These are phyloP conservation scores for Cephalopterus ornatus DNA, from an alignment of 2,113 vertebrate species.

Conservation along the genomic window DNA sequence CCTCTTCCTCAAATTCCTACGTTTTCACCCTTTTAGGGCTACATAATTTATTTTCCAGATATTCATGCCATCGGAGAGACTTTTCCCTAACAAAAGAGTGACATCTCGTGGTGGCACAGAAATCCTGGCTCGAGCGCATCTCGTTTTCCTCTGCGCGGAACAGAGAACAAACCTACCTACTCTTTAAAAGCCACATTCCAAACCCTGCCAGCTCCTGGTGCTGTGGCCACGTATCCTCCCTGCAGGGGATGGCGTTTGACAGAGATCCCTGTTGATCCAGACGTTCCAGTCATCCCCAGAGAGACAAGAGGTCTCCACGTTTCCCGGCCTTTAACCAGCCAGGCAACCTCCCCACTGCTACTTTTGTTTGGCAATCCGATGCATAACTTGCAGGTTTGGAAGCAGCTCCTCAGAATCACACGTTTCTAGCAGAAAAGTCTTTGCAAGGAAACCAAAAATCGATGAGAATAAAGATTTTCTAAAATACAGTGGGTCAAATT, in stretches of 20 bases:
- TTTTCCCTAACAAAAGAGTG: constrained; percentile 59
- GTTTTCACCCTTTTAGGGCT: neutral
- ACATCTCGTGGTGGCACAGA: constrained; percentile 73
- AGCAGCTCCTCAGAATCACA: neutral
- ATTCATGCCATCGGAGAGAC: neutral
- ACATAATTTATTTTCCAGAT: constrained; percentile 35
- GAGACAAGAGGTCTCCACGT: neutral
- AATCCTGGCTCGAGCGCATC: neutral
- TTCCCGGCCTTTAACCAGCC: neutral
- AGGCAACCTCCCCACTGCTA: neutral
- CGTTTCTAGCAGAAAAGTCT: neutral
- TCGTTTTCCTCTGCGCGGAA: neutral
- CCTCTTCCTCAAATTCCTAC: neutral
- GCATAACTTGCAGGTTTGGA: neutral
- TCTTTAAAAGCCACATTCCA: neutral
- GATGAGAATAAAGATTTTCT: neutral
- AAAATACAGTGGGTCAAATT: neutral
- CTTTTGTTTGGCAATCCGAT: neutral
- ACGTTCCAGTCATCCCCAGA: accelerated
- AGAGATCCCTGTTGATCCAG: neutral
- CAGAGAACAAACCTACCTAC: neutral
- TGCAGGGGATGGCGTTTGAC: accelerated
- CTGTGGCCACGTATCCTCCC: neutral
- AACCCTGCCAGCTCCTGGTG: neutral
- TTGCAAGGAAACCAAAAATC: neutral